Evolutionary conservation across 2,113 vertebrate genomes (phyloP), one percentile per base, ranked within the genome.

Genomic region (Lagopus muta): DNA sequence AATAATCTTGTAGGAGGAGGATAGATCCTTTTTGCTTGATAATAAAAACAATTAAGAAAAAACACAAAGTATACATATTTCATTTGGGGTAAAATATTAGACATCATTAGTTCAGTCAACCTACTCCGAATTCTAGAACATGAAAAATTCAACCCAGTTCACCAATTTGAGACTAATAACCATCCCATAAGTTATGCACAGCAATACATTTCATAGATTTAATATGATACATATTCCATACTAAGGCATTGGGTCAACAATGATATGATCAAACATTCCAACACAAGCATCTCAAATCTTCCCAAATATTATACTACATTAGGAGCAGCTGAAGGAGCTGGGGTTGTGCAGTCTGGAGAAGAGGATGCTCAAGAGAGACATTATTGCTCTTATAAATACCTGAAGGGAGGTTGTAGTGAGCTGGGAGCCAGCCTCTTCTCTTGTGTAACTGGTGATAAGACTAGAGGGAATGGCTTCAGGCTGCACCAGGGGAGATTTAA

Each of bases 61-160:
- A 61, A 8, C 42, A 32, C 34, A 27, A 50, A 36, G 47, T 25
- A 71, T 40, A 21, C 3, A 7, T 34, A 7, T 17, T 61, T 65
- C 71, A 16, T 60, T 70, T 62, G 57, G 5, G 52, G 27, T 21
- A 45, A 76, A 32, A 92, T 13, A 2, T 11, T 75, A 70, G 40
- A 91, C 58, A 58, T 76, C 88, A 70, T 84, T 92, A 84, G 65
- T 57, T 83, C 75, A 92, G 89, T 87, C 65, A 96, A 82, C 34
- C 42, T 88, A 36, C 20, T 92, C 61, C 54, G 82, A 73, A 11
- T 13, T 83, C 25, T 34, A 70, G 27, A 91, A 60, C 67, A 86
- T 74, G 64, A 81, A 38, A 73, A 97, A 94, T 84, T 71, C 25
- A 93, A 93, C 89, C 7, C 72, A 92, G 48, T 91, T 95, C 90